A percentile compares a stretch with the other conserved stretches of the same genome.
Conservation (phyloP, 2,888 invertebrate species). For the Isotomurus palustris region DNA sequence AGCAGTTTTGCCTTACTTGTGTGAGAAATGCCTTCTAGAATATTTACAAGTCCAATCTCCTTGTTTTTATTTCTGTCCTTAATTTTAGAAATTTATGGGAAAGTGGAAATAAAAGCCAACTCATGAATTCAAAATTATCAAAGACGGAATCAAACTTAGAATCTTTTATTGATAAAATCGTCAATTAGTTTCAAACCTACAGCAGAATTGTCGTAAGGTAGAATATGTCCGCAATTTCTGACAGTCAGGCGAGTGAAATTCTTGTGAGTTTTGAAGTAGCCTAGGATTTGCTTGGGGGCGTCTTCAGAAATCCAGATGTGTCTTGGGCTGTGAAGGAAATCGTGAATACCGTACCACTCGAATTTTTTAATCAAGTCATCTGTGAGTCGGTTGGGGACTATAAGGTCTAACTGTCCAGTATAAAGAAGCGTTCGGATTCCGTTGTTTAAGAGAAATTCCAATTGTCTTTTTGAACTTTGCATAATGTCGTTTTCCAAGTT, state of each 20-base stretch:
- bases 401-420: conserved; percentile 11
- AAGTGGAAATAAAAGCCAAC: too few species aligned
- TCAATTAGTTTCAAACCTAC: not conserved
- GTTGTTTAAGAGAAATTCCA: conserved; percentile 48
- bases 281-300: not conserved
- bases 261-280: conserved; percentile 1
- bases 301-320: not conserved
- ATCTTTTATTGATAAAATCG: not conserved
- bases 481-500: conserved; percentile 70
- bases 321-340: too few species aligned
- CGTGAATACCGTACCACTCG: not conserved
- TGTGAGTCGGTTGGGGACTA: not conserved
- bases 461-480: conserved; percentile 70
- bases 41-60: too few species aligned
- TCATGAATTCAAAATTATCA: too few species aligned
- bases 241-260: not conserved
- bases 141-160: too few species aligned
- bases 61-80: too few species aligned
- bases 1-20: too few species aligned
- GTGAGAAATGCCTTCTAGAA: too few species aligned
- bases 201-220: conserved; percentile 1
- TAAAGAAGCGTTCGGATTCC: conserved; percentile 3
- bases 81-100: too few species aligned
- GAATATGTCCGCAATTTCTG: conserved; percentile 1
- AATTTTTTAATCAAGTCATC: conserved; percentile 4